These are phyloP conservation scores for Caenorhabditis angaria DNA, from an alignment of 2,888 invertebrate species.

Conservation along the genomic window DNA sequence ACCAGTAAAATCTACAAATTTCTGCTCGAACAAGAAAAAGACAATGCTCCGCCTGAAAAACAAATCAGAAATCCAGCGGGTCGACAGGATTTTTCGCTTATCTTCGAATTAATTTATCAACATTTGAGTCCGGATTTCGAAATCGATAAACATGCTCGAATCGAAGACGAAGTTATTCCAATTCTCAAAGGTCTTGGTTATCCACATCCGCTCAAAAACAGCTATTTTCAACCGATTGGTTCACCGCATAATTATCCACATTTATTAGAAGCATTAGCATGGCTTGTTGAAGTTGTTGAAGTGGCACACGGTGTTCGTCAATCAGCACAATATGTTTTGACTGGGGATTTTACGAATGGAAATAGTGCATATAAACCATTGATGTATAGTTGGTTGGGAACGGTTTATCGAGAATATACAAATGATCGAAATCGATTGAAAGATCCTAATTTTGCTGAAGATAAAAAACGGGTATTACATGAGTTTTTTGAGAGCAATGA, in stretches of 20 bases:
- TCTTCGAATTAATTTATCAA: conserved; percentile 1
- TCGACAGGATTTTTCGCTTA: not conserved
- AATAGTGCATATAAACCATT: not conserved
- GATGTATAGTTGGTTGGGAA: not conserved
- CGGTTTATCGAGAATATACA: not conserved
- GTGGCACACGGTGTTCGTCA: not conserved
- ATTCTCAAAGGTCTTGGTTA: conserved; percentile 3
- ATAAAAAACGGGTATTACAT: not conserved
- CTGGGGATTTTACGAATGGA: not conserved
- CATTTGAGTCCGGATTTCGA: conserved; percentile 1
- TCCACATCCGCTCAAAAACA: not conserved
- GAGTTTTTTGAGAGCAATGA: not conserved
- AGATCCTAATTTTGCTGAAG: not conserved
- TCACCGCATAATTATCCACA: not conserved
- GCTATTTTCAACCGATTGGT: not conserved
- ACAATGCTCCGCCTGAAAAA: not conserved
- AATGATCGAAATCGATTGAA: not conserved
- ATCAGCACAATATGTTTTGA: not conserved
- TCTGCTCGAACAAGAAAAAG: not conserved
- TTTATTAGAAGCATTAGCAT: not conserved
- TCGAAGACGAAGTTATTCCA: not conserved
- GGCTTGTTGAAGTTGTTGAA: not conserved
- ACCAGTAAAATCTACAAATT: not conserved
- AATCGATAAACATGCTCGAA: not conserved
- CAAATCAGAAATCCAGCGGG: not conserved